phyloP scores from a whole-genome alignment of 2,797 vertebrate species.

The Poecilia picta region DNA sequence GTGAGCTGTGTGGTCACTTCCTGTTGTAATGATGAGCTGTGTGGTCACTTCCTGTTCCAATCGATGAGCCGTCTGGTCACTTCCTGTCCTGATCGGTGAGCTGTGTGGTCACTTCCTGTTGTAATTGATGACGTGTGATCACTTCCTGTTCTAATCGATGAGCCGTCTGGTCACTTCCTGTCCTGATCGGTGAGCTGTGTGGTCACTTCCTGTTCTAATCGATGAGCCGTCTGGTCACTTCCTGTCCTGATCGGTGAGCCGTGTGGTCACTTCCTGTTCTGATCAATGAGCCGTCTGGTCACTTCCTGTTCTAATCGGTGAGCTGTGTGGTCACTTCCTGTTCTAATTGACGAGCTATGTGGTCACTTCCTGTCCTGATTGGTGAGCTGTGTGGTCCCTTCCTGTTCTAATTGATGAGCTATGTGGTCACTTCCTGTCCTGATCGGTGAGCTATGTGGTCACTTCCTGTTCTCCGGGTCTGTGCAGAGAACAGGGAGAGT shows the following conservation, averaged over 20 bases:
- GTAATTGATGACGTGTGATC: neutral
- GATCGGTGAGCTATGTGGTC: too few species aligned
- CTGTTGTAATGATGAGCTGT: neutral
- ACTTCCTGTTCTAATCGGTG: too few species aligned
- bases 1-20: neutral
- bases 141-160: neutral
- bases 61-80: neutral
- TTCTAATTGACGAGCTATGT: neutral
- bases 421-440: too few species aligned
- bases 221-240: too few species aligned
- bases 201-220: neutral
- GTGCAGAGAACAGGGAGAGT: constrained; percentile 93
- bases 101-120: too few species aligned
- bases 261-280: neutral
- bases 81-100: neutral
- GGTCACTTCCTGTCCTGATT: neutral
- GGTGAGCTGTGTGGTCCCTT: neutral
- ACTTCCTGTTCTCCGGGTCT: neutral
- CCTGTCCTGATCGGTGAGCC: neutral
- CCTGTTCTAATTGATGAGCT: neutral
- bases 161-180: too few species aligned
- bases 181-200: too few species aligned
- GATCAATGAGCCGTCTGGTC: too few species aligned
- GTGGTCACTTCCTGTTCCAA: too few species aligned
- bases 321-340: neutral